Evolutionary conservation across 2,113 vertebrate genomes (phyloP).

Genomic region (Carlito syrichta): DNA sequence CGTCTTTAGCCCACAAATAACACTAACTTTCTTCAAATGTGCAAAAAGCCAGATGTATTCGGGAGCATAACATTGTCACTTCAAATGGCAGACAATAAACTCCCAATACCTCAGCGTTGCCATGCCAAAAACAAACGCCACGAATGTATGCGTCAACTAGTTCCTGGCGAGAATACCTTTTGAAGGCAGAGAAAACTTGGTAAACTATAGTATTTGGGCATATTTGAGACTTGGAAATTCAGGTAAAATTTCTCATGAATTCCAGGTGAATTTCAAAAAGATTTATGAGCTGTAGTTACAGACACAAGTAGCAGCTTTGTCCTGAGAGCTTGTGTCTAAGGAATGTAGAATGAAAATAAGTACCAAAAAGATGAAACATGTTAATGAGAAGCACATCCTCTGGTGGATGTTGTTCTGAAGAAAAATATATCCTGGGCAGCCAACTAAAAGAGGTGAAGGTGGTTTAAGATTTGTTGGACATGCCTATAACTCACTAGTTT

Average conservation of each 20-base stretch:
- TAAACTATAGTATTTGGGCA: background rate
- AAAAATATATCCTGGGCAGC: background rate
- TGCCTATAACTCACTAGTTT: background rate
- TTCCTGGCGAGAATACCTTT: no score
- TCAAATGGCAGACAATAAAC: no score
- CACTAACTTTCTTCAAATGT: no score
- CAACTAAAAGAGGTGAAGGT: background rate
- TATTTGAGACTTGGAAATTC: background rate
- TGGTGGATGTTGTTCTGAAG: background rate
- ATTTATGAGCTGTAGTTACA: background rate
- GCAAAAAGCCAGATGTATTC: no score
- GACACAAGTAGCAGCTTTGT: background rate
- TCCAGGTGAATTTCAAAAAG: background rate
- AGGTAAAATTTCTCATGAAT: background rate
- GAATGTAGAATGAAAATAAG: background rate
- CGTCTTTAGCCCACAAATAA: no score
- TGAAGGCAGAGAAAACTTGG: background rate
- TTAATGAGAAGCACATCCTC: background rate
- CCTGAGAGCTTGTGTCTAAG: background rate
- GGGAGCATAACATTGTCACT: no score
- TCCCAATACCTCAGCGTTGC: no score
- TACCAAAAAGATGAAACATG: background rate
- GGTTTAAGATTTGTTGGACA: background rate
- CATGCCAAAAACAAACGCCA: no score
- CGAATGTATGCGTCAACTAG: no score